These are phyloP conservation scores for Agriopis leucophaearia DNA, from an alignment of 2,888 invertebrate genomes.

Conservation along the genomic window DNA sequence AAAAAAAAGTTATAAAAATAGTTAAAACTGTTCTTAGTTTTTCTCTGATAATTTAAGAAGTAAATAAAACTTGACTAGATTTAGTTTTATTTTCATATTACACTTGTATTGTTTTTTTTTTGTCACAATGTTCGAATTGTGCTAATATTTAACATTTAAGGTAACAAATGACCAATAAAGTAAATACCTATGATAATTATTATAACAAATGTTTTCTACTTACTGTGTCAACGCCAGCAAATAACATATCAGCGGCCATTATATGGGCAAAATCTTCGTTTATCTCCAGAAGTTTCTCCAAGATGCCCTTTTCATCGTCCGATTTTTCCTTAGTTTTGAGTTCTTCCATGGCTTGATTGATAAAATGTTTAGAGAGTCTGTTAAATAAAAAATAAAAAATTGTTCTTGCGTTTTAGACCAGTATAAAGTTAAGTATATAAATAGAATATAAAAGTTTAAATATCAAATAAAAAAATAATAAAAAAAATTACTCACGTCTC, in stretches of 20 bases:
- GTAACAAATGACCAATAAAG: no score
- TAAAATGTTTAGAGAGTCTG: slow-evolving; percentile 57
- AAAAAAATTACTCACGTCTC: slow-evolving; percentile 55
- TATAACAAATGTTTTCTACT: slow-evolving; percentile 39
- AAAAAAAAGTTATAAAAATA: no score
- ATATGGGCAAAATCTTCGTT: slow-evolving; percentile 87
- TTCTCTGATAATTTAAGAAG: no score
- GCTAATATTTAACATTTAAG: no score
- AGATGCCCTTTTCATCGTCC: slow-evolving; percentile 80
- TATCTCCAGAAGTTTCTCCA: slow-evolving; percentile 87
- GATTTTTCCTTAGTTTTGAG: slow-evolving; percentile 50
- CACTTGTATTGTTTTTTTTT: no score
- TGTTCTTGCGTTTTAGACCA: no score
- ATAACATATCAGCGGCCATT: slow-evolving; percentile 89
- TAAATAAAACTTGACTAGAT: no score
- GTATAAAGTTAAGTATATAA: background rate
- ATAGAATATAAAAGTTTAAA: background rate
- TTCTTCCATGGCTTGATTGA: slow-evolving; percentile 59
- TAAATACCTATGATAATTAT: background rate
- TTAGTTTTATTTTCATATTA: no score
- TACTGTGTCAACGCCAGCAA: slow-evolving; percentile 90
- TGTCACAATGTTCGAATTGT: no score
- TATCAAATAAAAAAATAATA: background rate
- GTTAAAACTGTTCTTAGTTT: no score
- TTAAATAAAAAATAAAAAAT: no score